A percentile compares a stretch with the other conserved stretches of the same genome.
Conservation (phyloP, 2,797 vertebrate genomes). For the Neoniphon sammara region DNA sequence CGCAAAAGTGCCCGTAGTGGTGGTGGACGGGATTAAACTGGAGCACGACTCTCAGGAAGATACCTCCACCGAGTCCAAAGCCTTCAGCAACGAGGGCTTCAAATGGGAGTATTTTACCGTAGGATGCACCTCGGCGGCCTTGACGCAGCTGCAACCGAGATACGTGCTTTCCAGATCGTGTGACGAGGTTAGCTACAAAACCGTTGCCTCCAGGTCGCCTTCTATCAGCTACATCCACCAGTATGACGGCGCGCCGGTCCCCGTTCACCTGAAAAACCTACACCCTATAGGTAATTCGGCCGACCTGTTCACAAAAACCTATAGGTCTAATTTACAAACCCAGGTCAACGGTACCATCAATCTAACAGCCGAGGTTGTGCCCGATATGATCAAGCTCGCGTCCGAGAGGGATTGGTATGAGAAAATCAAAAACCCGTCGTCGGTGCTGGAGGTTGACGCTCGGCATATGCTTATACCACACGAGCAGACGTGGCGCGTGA, state of each 20-base stretch:
- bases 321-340: too few species aligned
- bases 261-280: background rate
- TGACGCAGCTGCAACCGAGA: background rate
- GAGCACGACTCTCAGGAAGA: conserved; percentile 4
- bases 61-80: conserved; percentile 28
- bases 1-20: conserved; percentile 7
- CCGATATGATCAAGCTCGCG: background rate
- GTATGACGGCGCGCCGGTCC: background rate
- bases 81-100: conserved; percentile 28
- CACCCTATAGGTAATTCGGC: conserved; percentile 13
- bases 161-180: conserved; percentile 13
- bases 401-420: conserved; percentile 8
- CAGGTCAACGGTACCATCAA: too few species aligned
- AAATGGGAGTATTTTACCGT: conserved; percentile 43
- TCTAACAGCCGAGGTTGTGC: too few species aligned
- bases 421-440: conserved; percentile 20
- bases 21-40: conserved; percentile 33
- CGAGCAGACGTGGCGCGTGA: conserved; percentile 1
- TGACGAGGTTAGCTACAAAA: conserved; percentile 13
- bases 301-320: conserved; percentile 24
- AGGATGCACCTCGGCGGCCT: conserved; percentile 21
- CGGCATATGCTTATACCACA: conserved; percentile 31
- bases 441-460: conserved; percentile 11
- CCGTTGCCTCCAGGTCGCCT: conserved; percentile 21
- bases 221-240: conserved; percentile 14